Conservation (phyloP, 2,888 invertebrate genomes). For the Tinea trinotella region DNA sequence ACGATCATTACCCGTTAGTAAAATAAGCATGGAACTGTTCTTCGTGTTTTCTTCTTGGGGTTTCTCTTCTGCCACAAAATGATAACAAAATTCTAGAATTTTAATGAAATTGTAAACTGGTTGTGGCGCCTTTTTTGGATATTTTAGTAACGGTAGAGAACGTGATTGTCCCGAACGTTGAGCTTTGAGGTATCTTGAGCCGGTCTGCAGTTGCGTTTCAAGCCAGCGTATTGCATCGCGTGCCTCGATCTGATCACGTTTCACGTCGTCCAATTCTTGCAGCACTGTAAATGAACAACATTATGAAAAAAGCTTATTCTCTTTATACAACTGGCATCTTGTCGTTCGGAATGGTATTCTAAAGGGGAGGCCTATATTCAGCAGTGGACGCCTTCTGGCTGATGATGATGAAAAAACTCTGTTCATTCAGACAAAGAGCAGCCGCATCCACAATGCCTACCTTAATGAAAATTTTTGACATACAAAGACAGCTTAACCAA, state of each 20-base stretch:
- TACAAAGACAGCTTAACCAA: too few relatives aligned
- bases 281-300: too few relatives aligned
- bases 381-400: too few relatives aligned
- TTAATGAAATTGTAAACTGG: conserved; percentile 80
- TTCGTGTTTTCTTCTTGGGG: conserved; percentile 50
- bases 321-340: too few relatives aligned
- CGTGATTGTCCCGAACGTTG: conserved; percentile 88
- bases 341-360: too few relatives aligned
- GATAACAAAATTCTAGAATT: conserved; percentile 88
- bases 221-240: conserved; percentile 95
- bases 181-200: conserved; percentile 88
- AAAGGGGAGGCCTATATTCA: too few relatives aligned
- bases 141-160: conserved; percentile 73
- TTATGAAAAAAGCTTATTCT: too few relatives aligned
- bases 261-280: conserved; percentile 89
- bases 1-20: conserved; percentile 78
- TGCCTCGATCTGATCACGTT: conserved; percentile 86
- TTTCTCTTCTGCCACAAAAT: conserved; percentile 70
- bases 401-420: too few relatives aligned
- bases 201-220: conserved; percentile 87
- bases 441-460: too few relatives aligned
- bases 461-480: too few relatives aligned
- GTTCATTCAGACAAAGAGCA: too few relatives aligned
- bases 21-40: conserved; percentile 77
- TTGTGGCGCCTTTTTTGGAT: conserved; percentile 55